Base-by-base conservation (phyloP, 2,888 invertebrate species). In the Zygaena filipendulae region DNA sequence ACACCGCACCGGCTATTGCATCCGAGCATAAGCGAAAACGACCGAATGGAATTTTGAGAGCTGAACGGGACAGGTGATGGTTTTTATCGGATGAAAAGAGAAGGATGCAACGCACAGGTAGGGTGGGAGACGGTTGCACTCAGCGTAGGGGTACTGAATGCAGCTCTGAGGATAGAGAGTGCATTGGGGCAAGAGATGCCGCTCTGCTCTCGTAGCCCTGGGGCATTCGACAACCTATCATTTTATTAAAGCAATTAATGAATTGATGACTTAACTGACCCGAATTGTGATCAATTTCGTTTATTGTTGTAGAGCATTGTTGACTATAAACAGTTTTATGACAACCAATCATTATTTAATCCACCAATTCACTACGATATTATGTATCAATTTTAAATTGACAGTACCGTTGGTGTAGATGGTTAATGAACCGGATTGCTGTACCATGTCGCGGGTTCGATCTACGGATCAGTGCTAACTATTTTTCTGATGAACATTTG, bases 1-100 rank as follows among this genome's bases (percentile, higher is more conserved):
- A 80, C 68, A 82, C 82, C 67, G 82, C 68, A 82, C 82, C 67
- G 82, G 70, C 74, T 71, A 72, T 67, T 75, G 75, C 75, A 72
- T 63, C 74, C 77, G 77, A 77, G 56, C 49, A 57, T 57, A 57
- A 63, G 66, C 77, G 77, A 74, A 70, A 64, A 66, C 60, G 59
- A 53, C 71, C 77, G 77, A 79, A 66, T 62, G 57, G 62, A 59
- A 64, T 71, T 74, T 72, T 52, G 61, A 68, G 54, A 69, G 56
- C 61, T 38, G 61, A 72, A 57, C 44, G 71, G 60, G 72, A 75
- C 34, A 47, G 59, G 41, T 39, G 51, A 49, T 43, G 41, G 39
- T 43, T 40, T 40, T 34, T 21, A 39, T 47, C 47, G 38, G 43
- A 36, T 43, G 38, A 60, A 75, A 40, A 43, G 59, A 47, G 74